Base-by-base conservation (phyloP, 2,797 vertebrate genomes). In the Pachyuromys duprasi region DNA sequence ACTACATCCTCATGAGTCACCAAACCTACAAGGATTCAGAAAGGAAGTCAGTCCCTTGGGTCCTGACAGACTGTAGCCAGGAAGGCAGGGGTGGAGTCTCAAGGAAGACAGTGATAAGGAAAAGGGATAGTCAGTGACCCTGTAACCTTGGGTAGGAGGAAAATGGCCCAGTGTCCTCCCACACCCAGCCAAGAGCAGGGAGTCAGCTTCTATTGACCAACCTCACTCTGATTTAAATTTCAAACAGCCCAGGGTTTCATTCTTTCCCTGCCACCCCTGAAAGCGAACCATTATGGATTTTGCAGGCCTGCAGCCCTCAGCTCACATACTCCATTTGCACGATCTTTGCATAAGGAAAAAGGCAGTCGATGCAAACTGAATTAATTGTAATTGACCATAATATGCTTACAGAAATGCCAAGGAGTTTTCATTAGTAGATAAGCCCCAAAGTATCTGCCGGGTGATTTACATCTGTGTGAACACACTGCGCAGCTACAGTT, bases 321-420 rank as follows among this genome's bases (percentile, higher is more conserved):
- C 89, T 98, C 98, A 96, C 96, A 97, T 95, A 97, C 93, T 98
- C 95, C 39, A 96, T 98, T 98, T 95, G 94, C 98, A 98, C 98
- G 97, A 97, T 98, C 97, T 98, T 98, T 49, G 97, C 98, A 98
- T 98, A 98, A 96, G 84, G 97, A 98, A 98, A 97, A 98, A 98
- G 98, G 97, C 97, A 98, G 98, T 99, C 98, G 94, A 98, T 98
- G 98, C 95, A 98, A 98, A 98, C 97, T 97, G 98, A 98, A 98
- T 99, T 98, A 98, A 98, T 98, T 98, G 98, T 98, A 98, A 98
- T 99, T 98, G 98, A 98, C 98, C 98, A 98, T 98, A 98, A 99
- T 98, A 98, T 91, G 98, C 97, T 98, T 98, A 98, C 97, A 97
- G 96, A 98, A 98, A 98, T 83, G 87, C 94, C 80, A 90, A 93